Evolutionary conservation across 23 tunicate genomes (phyloP), one percentile per base, ranked within the genome.

Genomic region (Diplosoma virens): DNA sequence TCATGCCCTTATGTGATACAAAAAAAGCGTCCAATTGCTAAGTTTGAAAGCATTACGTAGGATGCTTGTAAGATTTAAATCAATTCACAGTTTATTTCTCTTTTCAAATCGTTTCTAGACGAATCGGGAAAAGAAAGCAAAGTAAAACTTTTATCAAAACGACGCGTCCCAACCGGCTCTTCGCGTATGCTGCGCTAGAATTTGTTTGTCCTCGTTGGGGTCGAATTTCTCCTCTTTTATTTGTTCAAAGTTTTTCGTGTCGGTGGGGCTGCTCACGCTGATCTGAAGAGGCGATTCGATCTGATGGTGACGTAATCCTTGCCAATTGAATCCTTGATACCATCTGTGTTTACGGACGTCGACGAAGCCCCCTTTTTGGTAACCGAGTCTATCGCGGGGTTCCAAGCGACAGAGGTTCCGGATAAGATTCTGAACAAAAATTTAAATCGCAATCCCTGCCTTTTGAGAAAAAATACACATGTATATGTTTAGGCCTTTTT

Each of bases 291-390:
- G 83, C 16, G 87, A 58, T 17, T 30, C 30, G 59, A 77, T 73
- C 25, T 80, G 37, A 18, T 30, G 56, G 32, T 66, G 33, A 14
- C 87, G 37, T 3, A 77, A 72, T 23, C 83, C 97, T 53, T 84
- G 85, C 97, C 97, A 90, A 67, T 90, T 81, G 58, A 90, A 90
- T 17, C 97, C 89, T 20, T 85, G 88, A 73, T 47, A 90, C 90
- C 90, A 90, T 30, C 90, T 47, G 18, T 84, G 89, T 79, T 90
- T 90, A 7, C 97, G 71, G 29, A 90, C 78, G 76, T 90, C 97
- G 26, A 74, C 81, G 18, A 84, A 72, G 4, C 97, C 90, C 1
- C 90, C 81, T 21, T 63, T 67, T 55, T 66, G 77, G 66, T 84
- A 79, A 11, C 97, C 97, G n/a, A 90, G 81, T 25, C 97, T 32